Base-by-base conservation (phyloP, 2,113 vertebrate species). In the Strix uralensis region DNA sequence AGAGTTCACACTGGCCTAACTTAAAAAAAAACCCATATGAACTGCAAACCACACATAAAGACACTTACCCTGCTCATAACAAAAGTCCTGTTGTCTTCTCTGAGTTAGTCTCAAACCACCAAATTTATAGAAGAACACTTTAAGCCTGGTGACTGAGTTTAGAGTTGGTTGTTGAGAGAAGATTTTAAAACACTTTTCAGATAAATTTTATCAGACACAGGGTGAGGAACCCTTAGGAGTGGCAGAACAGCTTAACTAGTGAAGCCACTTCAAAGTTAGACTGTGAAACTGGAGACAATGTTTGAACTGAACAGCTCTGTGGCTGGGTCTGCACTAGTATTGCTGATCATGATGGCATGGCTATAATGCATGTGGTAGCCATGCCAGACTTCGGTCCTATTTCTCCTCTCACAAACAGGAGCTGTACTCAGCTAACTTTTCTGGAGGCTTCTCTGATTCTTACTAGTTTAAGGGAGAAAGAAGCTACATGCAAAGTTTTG, bases 11-110 rank as follows among this genome's bases (percentile, higher is more conserved):
- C 30, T 54, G 36, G 46, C 70, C 49, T 89, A 61, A 86, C 32
- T 63, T 84, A 30, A 94, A 94, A 90, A 69, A 47, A 94, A 90
- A 94, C 85, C 59, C 16, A 46, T 11, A 69, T 42, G n/a, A 95
- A 71, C 73, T 78, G 38, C 63, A 81, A 86, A 63, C 25, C 26
- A 75, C 34, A 58, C 27, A 40, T 22, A 42, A 83, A 83, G 69
- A 67, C 49, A 69, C 21, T 79, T 79, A 27, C 13, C 3, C 49
- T 46, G 30, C 27, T 90, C 52, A 10, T 22, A 66, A 86, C 6
- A 77, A 6, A 86, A 84, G 20, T 52, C 67, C 36, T 25, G 0
- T 54, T 79, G 25, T 59, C 52, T 46, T 63, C 52, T 67, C 32
- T 21, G 38, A 88, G 40, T 27, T 78, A 30, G 11, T 71, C 67